Evolutionary conservation across 2,113 vertebrate species (phyloP).

Genomic region (Gallinago media): DNA sequence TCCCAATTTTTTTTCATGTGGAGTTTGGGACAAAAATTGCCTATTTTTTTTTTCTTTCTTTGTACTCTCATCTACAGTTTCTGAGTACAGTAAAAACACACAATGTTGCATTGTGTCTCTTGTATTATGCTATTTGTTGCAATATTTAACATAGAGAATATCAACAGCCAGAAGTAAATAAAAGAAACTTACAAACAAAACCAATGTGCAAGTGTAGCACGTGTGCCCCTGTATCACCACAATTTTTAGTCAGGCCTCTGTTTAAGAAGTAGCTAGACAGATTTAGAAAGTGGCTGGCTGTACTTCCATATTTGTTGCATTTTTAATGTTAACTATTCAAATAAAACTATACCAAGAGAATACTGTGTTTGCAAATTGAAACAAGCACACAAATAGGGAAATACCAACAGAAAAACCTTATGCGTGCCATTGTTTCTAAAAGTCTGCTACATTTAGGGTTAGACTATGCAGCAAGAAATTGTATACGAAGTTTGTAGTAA

Average conservation of each 20-base stretch:
- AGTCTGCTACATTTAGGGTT: neutral
- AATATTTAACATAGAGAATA: neutral
- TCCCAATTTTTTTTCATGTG: neutral
- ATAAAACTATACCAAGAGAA: neutral
- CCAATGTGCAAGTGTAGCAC: neutral
- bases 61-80: neutral
- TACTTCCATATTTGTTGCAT: neutral
- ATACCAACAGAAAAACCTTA: neutral
- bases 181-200: neutral
- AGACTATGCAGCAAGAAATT: neutral
- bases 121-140: neutral
- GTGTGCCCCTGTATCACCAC: neutral
- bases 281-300: neutral
- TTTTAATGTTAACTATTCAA: neutral
- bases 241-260: neutral
- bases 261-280: neutral
- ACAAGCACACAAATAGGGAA: neutral
- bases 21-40: neutral
- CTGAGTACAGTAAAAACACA: neutral
- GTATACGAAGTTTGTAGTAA: neutral
- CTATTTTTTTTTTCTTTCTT: neutral
- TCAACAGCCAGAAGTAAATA: neutral
- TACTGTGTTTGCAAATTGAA: neutral
- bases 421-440: neutral
- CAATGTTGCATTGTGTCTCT: neutral